Evolutionary conservation across 1,140 invertebrate species (phyloP), one percentile per base, ranked within the genome.

Genomic region (Hypsibius dujardini): DNA sequence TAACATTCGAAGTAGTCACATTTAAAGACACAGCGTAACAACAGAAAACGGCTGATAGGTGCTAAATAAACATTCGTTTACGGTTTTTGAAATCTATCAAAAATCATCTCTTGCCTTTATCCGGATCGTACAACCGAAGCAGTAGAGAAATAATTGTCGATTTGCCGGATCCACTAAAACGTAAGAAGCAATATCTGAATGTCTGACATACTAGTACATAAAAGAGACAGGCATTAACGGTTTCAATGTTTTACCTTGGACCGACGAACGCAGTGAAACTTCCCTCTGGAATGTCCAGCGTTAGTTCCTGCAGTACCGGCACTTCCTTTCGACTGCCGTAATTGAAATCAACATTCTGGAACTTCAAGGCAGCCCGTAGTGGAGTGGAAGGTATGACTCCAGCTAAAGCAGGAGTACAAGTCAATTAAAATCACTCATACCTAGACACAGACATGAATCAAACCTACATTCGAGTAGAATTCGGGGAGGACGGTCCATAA

Each of bases 71-170:
- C 28, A 28, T 28, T 28, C 28, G 28, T 28, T 28, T 28, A 28
- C 28, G 28, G 28, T 28, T 28, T 28, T 28, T 28, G 28, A 28
- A 28, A 28, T 28, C 28, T 28, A 28, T 28, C 28, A 28, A 28
- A 28, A 28, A 28, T 28, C 28, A 28, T 28, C 28, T 28, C 28
- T 28, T n/a, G 50, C 50, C 50, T 56, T 56, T n/a, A 56, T 56
- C 50, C n/a, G 50, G 50, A n/a, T 56, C 50, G 50, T 56, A 56
- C 50, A 56, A n/a, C 7, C 50, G 50, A 56, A 56, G 50, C 50
- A 56, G 50, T 12, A 56, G 50, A 7, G 50, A 56, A n/a, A 56
- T 7, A n/a, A 56, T n/a, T 56, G 50, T 56, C 50, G 50, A 56
- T n/a, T 56, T 56, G 7, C 50, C 50, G 7, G 50, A 56, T 12